Evolutionary conservation across 2,888 invertebrate genomes (phyloP).

Genomic region (Torymus auratus): DNA sequence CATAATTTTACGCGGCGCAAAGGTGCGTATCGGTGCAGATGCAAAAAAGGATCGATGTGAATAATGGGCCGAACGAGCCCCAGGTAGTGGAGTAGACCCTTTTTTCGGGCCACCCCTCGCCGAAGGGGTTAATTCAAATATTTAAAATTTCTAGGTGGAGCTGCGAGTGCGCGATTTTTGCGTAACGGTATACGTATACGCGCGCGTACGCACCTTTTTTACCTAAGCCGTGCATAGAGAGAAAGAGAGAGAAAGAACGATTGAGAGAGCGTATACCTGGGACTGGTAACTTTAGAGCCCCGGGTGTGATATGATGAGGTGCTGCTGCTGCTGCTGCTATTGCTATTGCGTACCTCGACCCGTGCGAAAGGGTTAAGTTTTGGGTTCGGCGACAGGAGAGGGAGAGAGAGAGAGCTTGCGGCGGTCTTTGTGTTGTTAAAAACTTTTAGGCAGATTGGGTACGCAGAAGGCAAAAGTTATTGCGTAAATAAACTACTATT

Average conservation of each 20-base stretch:
- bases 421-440: background rate
- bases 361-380: background rate
- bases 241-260: no score
- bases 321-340: no score
- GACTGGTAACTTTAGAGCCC: constrained; percentile 69
- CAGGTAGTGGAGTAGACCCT: constrained; percentile 34
- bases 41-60: constrained; percentile 72
- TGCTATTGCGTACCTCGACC: background rate
- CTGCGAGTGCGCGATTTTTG: constrained; percentile 68
- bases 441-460: no score
- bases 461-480: no score
- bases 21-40: constrained; percentile 68
- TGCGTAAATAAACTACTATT: no score
- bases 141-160: constrained; percentile 69
- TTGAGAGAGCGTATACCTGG: constrained; percentile 64
- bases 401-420: background rate
- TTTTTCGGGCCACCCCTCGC: no score
- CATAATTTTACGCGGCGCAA: constrained; percentile 74
- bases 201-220: background rate
- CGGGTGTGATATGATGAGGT: constrained; percentile 56
- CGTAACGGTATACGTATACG: constrained; percentile 67
- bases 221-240: constrained; percentile 6
- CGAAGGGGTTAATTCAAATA: constrained; percentile 76
- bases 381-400: no score
- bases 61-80: constrained; percentile 65